Conservation (phyloP, 2,797 vertebrate genomes). For the Threskiornis aethiopicus region DNA sequence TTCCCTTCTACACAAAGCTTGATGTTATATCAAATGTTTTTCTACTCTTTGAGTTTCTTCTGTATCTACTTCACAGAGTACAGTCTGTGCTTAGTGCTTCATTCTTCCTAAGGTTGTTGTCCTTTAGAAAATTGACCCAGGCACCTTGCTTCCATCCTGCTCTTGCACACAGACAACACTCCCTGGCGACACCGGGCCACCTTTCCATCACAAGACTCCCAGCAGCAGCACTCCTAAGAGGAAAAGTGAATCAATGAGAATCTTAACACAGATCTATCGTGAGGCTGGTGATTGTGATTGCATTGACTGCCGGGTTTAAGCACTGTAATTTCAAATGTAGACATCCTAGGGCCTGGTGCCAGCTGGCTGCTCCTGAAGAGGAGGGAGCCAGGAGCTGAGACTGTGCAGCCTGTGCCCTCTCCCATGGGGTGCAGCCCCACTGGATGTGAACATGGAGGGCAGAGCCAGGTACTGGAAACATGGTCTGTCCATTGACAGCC, state of each 20-base stretch:
- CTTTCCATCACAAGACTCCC: background rate
- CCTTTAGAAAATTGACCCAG: background rate
- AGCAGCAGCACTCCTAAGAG: background rate
- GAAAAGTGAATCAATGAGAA: background rate
- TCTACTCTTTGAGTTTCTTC: background rate
- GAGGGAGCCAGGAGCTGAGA: background rate
- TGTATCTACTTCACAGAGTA: background rate
- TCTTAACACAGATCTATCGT: rapidly evolving
- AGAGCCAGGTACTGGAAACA: background rate
- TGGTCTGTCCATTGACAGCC: background rate
- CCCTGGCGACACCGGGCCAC: background rate
- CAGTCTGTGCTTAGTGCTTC: background rate
- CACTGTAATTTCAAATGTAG: rapidly evolving
- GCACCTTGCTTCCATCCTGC: background rate
- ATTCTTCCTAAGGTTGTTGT: background rate
- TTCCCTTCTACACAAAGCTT: background rate
- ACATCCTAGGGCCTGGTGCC: background rate
- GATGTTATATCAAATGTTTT: rapidly evolving
- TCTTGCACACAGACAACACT: background rate
- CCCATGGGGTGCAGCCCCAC: rapidly evolving
- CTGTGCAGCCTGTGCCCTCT: rapidly evolving
- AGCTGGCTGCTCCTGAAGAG: background rate
- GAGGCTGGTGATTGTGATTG: background rate
- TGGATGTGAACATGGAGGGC: rapidly evolving
- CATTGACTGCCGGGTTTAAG: background rate